Percentiles rank a stretch among this genome's conserved stretches.
Evolutionary conservation across 53 echinoderm and acorn worm genomes (phyloP).

Genomic region (Hippasteria phrygiana): DNA sequence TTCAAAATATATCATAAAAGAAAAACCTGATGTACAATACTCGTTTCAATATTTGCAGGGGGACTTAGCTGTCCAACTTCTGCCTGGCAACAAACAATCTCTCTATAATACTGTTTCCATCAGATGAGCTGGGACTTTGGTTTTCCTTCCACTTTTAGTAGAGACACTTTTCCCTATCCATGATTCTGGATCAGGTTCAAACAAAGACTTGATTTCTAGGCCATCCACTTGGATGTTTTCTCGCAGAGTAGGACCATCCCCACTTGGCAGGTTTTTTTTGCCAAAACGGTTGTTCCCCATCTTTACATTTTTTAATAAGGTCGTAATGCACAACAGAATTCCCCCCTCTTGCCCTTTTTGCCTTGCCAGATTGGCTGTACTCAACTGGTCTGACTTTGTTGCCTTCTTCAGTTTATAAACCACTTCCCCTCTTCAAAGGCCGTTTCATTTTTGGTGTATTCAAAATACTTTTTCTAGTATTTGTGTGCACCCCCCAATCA

Average conservation of each 20-base stretch:
- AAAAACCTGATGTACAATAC: background rate
- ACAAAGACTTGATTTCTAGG: background rate
- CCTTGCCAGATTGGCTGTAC: slow-evolving; percentile 14
- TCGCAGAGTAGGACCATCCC: background rate
- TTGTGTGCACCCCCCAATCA: slow-evolving; percentile 8
- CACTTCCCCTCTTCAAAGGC: slow-evolving; percentile 17
- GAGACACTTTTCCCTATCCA: background rate
- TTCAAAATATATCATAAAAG: background rate
- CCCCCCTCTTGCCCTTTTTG: background rate
- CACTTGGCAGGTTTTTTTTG: background rate
- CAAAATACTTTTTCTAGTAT: slow-evolving; percentile 12
- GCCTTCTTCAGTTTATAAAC: slow-evolving; percentile 9
- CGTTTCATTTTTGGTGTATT: background rate
- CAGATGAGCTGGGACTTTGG: slow-evolving; percentile 2
- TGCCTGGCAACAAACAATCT: background rate
- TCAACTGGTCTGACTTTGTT: background rate
- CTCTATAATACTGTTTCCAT: background rate
- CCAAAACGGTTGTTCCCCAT: background rate
- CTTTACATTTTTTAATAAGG: background rate
- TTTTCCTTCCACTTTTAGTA: background rate
- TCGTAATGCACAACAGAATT: slow-evolving; percentile 5
- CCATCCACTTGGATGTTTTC: background rate
- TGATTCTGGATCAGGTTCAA: background rate
- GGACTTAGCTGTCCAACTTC: background rate
- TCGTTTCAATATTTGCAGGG: too few relatives aligned